Percentiles rank a stretch among this genome's conserved stretches.
These are phyloP conservation scores for Tholera decimalis DNA, from an alignment of 2,888 invertebrate genomes.

Conservation along the genomic window DNA sequence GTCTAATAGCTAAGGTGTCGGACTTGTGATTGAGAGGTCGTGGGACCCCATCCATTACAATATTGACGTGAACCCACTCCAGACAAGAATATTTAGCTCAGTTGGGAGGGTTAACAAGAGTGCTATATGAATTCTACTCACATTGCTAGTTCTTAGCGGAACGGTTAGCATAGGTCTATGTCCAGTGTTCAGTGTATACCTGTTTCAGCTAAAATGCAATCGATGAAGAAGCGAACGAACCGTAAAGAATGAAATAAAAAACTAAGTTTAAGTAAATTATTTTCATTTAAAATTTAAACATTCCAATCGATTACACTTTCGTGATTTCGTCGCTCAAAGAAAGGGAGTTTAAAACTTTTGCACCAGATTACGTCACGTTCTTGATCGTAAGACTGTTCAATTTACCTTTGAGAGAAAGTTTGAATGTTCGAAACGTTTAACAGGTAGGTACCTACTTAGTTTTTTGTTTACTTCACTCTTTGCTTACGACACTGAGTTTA, in stretches of 20 bases:
- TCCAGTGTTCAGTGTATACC: too few species aligned
- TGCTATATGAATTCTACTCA: too few species aligned
- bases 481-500: slow-evolving; percentile 9
- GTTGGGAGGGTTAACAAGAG: too few species aligned
- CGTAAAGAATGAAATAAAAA: background rate
- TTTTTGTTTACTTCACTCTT: slow-evolving; percentile 28
- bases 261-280: background rate
- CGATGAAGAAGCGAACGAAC: background rate
- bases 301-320: slow-evolving; percentile 55
- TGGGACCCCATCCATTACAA: too few species aligned
- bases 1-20: too few species aligned
- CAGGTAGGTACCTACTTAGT: slow-evolving; percentile 9
- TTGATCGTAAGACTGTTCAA: slow-evolving; percentile 44
- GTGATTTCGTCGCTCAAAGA: slow-evolving; percentile 44
- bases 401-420: slow-evolving; percentile 60
- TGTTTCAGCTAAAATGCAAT: too few species aligned
- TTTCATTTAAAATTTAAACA: slow-evolving; percentile 15
- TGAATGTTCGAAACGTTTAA: slow-evolving; percentile 32
- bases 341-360: slow-evolving; percentile 62
- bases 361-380: slow-evolving; percentile 61
- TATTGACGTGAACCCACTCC: too few species aligned
- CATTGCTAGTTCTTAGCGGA: too few species aligned
- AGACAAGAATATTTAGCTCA: too few species aligned
- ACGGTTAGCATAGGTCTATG: too few species aligned
- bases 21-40: too few species aligned